Evolutionary conservation across 2,113 vertebrate genomes (phyloP).

Genomic region (Varanus salvator): DNA sequence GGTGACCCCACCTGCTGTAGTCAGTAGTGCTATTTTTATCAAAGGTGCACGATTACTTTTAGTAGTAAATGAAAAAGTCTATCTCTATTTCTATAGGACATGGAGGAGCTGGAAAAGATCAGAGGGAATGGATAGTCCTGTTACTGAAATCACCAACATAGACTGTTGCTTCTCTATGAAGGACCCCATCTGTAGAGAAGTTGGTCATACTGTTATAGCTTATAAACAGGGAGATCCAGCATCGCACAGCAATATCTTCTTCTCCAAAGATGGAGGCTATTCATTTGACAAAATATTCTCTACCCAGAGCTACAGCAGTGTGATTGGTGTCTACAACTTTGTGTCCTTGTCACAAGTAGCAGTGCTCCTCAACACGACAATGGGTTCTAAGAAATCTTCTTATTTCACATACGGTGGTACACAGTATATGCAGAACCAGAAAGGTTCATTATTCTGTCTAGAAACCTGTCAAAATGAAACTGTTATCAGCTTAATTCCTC

Average conservation of each 20-base stretch:
- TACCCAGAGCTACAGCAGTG: neutral
- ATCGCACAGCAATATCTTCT: neutral
- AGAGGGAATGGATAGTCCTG: fast-evolving
- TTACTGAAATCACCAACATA: neutral
- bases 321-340: neutral
- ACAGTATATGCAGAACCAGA: too few species aligned
- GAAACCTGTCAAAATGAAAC: neutral
- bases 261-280: neutral
- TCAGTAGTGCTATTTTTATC: neutral
- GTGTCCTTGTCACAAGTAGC: neutral
- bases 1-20: neutral
- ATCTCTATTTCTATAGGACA: neutral
- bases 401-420: neutral
- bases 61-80: neutral
- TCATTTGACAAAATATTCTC: fast-evolving
- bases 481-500: neutral
- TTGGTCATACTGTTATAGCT: neutral
- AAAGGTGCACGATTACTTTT: fast-evolving
- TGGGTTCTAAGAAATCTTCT: too few species aligned
- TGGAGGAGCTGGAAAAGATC: fast-evolving
- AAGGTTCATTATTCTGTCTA: too few species aligned
- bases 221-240: fast-evolving
- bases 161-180: neutral
- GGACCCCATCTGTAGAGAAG: neutral
- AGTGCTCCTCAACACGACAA: neutral